These are phyloP conservation scores for Aratinga solstitialis DNA, from an alignment of 2,797 vertebrate genomes.

Conservation along the genomic window DNA sequence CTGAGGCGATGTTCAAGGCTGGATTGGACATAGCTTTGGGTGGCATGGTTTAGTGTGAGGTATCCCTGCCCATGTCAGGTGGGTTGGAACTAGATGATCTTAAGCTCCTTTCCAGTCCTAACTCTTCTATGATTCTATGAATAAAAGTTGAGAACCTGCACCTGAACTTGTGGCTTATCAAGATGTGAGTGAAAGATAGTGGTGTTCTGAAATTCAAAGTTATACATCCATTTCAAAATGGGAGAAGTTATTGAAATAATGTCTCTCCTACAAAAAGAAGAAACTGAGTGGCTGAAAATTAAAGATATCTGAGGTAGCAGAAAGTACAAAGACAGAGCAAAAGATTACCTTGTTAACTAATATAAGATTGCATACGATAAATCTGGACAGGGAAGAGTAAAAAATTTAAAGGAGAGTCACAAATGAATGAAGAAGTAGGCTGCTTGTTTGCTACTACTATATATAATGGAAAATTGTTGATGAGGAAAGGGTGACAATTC, in stretches of 20 bases:
- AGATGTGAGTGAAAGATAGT: not conserved
- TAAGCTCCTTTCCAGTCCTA: no score
- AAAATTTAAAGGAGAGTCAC: not conserved
- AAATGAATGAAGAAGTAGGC: not conserved
- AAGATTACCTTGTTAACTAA: not conserved
- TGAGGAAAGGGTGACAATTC: not conserved
- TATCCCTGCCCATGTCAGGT: no score
- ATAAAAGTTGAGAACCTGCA: not conserved
- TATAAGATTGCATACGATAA: not conserved
- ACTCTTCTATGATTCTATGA: no score
- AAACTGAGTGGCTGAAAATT: not conserved
- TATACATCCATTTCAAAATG: not conserved
- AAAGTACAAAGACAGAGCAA: not conserved
- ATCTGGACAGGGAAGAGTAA: not conserved
- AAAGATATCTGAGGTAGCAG: not conserved
- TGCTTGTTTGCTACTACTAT: not conserved
- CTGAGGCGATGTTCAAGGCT: no score
- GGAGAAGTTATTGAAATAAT: not conserved
- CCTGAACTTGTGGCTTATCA: not conserved
- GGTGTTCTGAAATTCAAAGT: not conserved
- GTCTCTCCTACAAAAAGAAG: not conserved
- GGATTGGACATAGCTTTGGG: no score
- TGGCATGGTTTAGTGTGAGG: no score
- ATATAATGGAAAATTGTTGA: not conserved
- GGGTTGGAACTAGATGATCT: no score